These are phyloP conservation scores for Paguma larvata DNA, from an alignment of 2,797 vertebrate species.

Conservation along the genomic window DNA sequence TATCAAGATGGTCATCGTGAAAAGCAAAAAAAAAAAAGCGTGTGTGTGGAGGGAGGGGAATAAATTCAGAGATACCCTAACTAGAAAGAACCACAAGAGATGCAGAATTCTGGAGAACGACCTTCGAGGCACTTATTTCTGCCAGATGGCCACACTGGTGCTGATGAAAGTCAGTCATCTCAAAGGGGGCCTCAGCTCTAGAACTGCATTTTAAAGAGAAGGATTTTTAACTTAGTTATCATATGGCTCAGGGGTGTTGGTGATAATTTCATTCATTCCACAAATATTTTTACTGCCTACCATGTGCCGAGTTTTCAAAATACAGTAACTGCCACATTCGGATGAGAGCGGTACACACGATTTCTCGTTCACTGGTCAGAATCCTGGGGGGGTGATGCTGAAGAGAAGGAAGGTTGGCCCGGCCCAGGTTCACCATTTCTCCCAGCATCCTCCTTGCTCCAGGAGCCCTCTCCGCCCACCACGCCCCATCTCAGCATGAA, in stretches of 20 bases:
- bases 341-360: not conserved
- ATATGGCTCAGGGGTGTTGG: slow-evolving; percentile 82
- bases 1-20: no score
- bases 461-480: not conserved
- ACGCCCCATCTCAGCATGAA: not conserved
- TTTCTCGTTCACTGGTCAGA: not conserved
- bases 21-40: not conserved
- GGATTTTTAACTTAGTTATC: slow-evolving; percentile 77
- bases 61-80: not conserved
- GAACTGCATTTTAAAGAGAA: slow-evolving; percentile 66
- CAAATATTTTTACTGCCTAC: slow-evolving; percentile 82
- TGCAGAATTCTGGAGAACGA: not conserved
- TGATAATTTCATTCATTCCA: slow-evolving; percentile 84
- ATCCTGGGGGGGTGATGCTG: not conserved
- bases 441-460: not conserved
- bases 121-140: not conserved
- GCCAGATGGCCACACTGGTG: slow-evolving; percentile 47
- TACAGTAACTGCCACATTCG: slow-evolving; percentile 66
- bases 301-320: slow-evolving; percentile 79
- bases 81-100: not conserved
- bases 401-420: not conserved
- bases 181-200: not conserved
- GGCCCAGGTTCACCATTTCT: fast-evolving
- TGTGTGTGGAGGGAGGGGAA: not conserved
- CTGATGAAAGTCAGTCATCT: not conserved